phyloP scores from a whole-genome alignment of 2,113 vertebrate species.

The Entelurus aequoreus region DNA sequence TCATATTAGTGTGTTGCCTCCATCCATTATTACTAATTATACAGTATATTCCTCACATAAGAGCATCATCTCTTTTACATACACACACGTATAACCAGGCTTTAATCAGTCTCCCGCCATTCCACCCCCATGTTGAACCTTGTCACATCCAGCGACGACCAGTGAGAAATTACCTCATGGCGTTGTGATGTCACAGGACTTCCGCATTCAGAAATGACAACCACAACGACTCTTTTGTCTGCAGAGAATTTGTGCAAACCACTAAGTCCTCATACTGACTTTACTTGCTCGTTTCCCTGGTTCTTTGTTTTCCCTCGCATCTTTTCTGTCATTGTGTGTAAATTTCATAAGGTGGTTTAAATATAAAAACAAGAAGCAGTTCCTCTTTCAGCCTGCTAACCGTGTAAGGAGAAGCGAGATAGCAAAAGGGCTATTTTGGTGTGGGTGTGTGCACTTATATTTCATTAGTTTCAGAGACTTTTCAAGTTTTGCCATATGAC shows the following conservation, averaged over 20 bases:
- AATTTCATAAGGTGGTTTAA: slow-evolving; percentile 30
- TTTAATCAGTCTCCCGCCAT: slow-evolving; percentile 55
- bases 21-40: background rate
- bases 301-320: background rate
- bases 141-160: slow-evolving; percentile 16
- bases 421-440: slow-evolving; percentile 14
- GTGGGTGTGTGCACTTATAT: background rate
- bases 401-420: background rate
- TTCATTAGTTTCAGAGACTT: background rate
- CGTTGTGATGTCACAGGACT: slow-evolving; percentile 46
- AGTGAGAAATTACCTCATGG: slow-evolving; percentile 20
- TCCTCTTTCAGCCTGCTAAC: slow-evolving; percentile 22
- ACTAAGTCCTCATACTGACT: slow-evolving; percentile 23
- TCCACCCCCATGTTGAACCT: slow-evolving; percentile 50
- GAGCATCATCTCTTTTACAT: background rate
- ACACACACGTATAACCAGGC: background rate
- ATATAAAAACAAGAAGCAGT: slow-evolving; percentile 17
- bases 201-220: slow-evolving; percentile 34
- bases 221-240: slow-evolving; percentile 60
- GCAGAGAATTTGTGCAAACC: slow-evolving; percentile 16
- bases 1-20: slow-evolving; percentile 1
- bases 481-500: background rate
- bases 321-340: slow-evolving; percentile 10
- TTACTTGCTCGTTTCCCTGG: slow-evolving; percentile 24
- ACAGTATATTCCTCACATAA: slow-evolving; percentile 5